Base-by-base conservation (phyloP, 2,113 vertebrate genomes). In the Hippolais icterina region DNA sequence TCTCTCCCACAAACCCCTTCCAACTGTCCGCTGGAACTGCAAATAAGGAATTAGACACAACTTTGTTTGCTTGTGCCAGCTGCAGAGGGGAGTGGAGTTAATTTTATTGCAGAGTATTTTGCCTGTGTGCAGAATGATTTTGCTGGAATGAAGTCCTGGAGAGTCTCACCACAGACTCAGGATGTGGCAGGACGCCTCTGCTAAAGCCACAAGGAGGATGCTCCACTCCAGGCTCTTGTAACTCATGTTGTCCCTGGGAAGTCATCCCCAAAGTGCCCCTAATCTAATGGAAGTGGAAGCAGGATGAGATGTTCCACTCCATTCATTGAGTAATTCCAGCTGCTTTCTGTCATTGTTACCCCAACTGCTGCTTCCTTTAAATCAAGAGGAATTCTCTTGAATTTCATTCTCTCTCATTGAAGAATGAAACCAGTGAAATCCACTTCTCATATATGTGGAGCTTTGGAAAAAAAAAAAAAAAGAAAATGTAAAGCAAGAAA, bases 291-390 rank as follows among this genome's bases (percentile, higher is more conserved):
- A 91, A 96, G 52, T 57, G 57, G 39, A 87, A 91, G 80, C 78
- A 87, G 70, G 50, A 83, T 53, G 61, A 83, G 75, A 87, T 5
- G 5, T 66, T 77, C 71, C 57, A 37, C 68, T 78, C 97, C 91
- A 96, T 95, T 97, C 97, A 97, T 71, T 83, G 94, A 94, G 89
- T 93, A 93, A 97, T 97, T 97, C 81, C 91, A 95, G n/a, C 56
- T 82, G 87, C 81, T 91, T 92, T 96, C 89, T 92, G 70, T 93
- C 89, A 92, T 96, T 93, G 64, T 96, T 94, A 93, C 65, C 69
- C 24, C 3, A 76, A 47, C 56, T 77, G 66, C 54, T 91, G 54
- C 93, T 69, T 65, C 76, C 78, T 83, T 82, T 96, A 94, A 96
- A 97, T 97, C 89, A 91, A 79, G 9, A 66, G 81, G 71, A 97